These are phyloP conservation scores for Drosophila aldrichi DNA, from an alignment of 2,888 invertebrate genomes.

Conservation along the genomic window DNA sequence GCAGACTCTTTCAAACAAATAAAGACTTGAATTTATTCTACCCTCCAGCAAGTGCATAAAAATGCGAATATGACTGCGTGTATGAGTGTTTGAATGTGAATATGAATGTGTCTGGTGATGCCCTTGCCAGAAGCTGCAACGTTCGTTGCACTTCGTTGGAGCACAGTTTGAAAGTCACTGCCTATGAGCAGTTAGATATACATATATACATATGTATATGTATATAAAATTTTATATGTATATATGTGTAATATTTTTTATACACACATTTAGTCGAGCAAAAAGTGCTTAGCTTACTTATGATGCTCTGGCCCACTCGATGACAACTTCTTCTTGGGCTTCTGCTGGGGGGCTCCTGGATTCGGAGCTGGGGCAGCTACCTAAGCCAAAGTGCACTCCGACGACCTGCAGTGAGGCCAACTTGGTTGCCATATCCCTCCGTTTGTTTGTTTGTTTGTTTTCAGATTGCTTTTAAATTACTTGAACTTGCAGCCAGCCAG, in stretches of 20 bases:
- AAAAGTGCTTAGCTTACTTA: conserved; percentile 79
- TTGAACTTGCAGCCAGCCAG: conserved; percentile 65
- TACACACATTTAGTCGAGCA: conserved; percentile 71
- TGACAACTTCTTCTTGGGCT: conserved; percentile 54
- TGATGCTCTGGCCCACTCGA: conserved; percentile 75
- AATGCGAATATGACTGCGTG: conserved; percentile 27
- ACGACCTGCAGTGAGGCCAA: conserved; percentile 56
- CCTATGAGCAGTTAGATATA: conserved; percentile 7
- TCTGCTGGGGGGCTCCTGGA: conserved; percentile 12
- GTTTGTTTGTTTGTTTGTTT: conserved; percentile 57
- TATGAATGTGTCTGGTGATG: conserved; percentile 58
- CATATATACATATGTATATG: neutral
- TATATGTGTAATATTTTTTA: conserved; percentile 1
- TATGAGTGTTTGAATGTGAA: conserved; percentile 20
- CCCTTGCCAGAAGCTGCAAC: conserved; percentile 71
- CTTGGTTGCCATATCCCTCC: conserved; percentile 48
- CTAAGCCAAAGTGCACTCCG: too few relatives aligned
- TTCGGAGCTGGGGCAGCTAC: neutral
- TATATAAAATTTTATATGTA: too few relatives aligned
- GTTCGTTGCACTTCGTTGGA: conserved; percentile 77
- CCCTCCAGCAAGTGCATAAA: conserved; percentile 31
- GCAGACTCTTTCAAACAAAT: too few relatives aligned
- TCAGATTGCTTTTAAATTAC: conserved; percentile 79
- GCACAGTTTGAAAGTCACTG: conserved; percentile 69
- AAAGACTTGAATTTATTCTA: neutral